Evolutionary conservation across 1,140 invertebrate species (phyloP), one percentile per base, ranked within the genome.

Genomic region (Sesamia nonagrioides): DNA sequence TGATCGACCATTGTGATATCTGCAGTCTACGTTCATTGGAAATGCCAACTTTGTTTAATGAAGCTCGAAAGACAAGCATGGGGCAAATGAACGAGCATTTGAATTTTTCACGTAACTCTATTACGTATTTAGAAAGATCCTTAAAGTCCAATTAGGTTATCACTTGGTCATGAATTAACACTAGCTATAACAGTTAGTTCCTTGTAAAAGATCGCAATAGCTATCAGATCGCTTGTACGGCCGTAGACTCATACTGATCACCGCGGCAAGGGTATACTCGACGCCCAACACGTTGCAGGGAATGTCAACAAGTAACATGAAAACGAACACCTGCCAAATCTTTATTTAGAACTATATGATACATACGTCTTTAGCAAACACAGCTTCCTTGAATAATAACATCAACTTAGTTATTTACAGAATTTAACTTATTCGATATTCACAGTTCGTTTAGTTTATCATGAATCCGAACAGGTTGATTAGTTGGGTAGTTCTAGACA

Each of bases 101-200:
- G 1, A 18, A 71, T 27, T 8, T 35, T 35, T 13, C 69, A 54
- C 69, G 69, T 56, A 27, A 56, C 27, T 3, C 18, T 37, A 42
- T 56, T 56, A 72, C 69, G 50, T 73, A 42, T 56, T 54, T 5
- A 17, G 5, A 45, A 17, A 73, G 33, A 73, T 73, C 35, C 71
- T 73, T 73, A 42, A 15, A 15, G 18, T 58, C 71, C 71, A 73
- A 73, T 54, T 58, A 40, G 35, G 18, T 42, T 66, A 66, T 60
- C 61, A 72, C 63, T 80, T 80, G 72, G 71, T 80, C 63, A 75
- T 68, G 52, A 68, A 48, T 69, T 69, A 68, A 75, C 40, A 35
- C 54, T 69, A 79, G 15, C 11, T 68, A 45, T 42, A 40, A 40
- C 33, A 56, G 21, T n/a, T 48, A 60, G 18, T 73, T 68, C 15